phyloP scores from a whole-genome alignment of 2,113 vertebrate species.

The Prionailurus bengalensis region DNA sequence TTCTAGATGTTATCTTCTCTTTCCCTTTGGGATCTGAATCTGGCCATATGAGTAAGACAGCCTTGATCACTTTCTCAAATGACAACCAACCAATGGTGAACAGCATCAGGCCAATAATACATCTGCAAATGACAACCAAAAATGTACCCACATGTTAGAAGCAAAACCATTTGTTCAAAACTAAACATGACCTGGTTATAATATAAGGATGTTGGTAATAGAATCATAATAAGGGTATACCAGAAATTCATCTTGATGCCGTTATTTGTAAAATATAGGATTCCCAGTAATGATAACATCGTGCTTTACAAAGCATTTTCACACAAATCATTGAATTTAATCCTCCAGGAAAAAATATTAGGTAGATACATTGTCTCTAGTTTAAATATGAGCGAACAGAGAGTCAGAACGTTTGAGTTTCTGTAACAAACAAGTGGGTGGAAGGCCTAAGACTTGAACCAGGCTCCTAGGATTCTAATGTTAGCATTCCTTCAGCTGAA shows the following conservation, averaged over 20 bases:
- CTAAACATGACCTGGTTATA: neutral
- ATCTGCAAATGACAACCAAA: neutral
- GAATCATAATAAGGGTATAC: neutral
- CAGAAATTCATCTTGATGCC: neutral
- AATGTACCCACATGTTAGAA: neutral
- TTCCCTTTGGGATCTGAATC: neutral
- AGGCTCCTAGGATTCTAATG: neutral
- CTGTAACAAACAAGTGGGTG: neutral
- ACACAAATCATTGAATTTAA: neutral
- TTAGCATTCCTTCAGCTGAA: neutral
- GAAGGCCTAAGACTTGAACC: neutral
- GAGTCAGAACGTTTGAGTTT: neutral
- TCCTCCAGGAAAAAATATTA: neutral
- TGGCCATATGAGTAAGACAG: neutral
- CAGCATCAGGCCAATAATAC: neutral
- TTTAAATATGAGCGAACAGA: neutral
- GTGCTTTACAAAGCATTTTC: conserved; percentile 5
- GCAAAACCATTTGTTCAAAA: neutral
- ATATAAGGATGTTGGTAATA: neutral
- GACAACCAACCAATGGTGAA: neutral
- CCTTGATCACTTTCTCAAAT: neutral
- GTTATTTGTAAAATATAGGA: neutral
- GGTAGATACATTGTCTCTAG: neutral
- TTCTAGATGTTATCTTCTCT: neutral
- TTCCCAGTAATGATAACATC: neutral